Evolutionary conservation across 2,113 vertebrate species (phyloP).

Genomic region (Benitochromis conjunctus): DNA sequence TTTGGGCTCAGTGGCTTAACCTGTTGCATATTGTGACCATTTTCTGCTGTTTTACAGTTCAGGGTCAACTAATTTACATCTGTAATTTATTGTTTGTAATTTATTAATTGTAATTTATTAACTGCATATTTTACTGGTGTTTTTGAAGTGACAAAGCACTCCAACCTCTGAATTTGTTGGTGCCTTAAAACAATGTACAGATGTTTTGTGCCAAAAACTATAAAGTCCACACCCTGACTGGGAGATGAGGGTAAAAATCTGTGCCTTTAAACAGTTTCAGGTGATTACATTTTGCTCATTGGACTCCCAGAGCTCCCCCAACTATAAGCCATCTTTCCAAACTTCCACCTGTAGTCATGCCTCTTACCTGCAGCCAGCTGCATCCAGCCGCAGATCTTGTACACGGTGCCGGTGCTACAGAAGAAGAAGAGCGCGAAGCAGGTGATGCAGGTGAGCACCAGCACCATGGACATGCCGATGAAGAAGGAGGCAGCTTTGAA

Average conservation of each 20-base stretch:
- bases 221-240: not conserved
- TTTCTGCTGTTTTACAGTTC: not conserved
- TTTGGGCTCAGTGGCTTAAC: not conserved
- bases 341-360: not conserved
- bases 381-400: conserved; percentile 99
- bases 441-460: conserved; percentile 92
- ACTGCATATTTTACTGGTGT: not conserved
- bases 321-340: not conserved
- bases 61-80: not conserved
- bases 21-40: not conserved
- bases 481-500: conserved; percentile 98
- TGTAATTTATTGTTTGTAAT: not conserved
- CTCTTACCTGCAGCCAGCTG: conserved; percentile 95
- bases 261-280: not conserved
- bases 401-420: conserved; percentile 98
- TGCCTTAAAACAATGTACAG: not conserved
- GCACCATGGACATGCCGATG: conserved; percentile 95
- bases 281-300: not conserved
- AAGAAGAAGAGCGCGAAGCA: conserved; percentile 99
- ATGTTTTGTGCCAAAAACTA: not conserved
- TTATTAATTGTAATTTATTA: no score
- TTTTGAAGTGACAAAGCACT: not conserved
- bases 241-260: not conserved
- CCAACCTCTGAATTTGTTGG: not conserved
- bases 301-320: not conserved